Base-by-base conservation (phyloP, 1,140 invertebrate genomes). In the Latrodectus geometricus region DNA sequence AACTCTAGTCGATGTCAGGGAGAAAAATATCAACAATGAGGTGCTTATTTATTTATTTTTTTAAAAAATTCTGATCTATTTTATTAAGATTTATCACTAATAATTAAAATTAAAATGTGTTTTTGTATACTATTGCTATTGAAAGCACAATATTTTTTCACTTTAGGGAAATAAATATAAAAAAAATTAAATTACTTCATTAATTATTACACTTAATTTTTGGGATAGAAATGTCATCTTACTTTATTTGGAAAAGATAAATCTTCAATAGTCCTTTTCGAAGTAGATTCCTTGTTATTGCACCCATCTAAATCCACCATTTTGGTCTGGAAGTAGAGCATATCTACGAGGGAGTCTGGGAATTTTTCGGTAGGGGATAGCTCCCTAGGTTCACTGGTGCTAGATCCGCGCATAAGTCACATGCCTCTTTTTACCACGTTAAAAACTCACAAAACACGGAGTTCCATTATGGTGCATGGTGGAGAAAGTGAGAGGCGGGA, bases 281-380 rank as follows among this genome's bases (percentile, higher is more conserved):
- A 49, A 54, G 52, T 23, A 49, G 70, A 11, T 73, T 61, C 54
- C 17, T 61, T 61, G 8, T 81, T 81, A 70, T 54, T 69, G 21
- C 82, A 75, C 48, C 73, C 82, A 15, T 84, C 82, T 84, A 84
- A 84, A 84, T 76, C 82, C 82, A 84, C 82, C 56, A 84, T 84
- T 84, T 84, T 84, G 12, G 82, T 84, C 50, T 84, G 82, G 50
- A 84, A 84, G 73, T 70, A 84, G 11, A 84, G 23, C 82, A 84
- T 84, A 76, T 84, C 73, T 76, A 12, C 20, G 20, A 9, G 79
- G 52, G 21, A 20, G 23, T 56, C 68, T 20, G 23, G 69, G 50
- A 48, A 50, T 12, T 11, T 3, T 35, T 35, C 14, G 4, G 50
- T 35, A n/a, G 23, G 69, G 70, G 80, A 52, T 23, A 21, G 23